phyloP scores from a whole-genome alignment of 2,888 invertebrate species.

The Piscicola geometra region DNA sequence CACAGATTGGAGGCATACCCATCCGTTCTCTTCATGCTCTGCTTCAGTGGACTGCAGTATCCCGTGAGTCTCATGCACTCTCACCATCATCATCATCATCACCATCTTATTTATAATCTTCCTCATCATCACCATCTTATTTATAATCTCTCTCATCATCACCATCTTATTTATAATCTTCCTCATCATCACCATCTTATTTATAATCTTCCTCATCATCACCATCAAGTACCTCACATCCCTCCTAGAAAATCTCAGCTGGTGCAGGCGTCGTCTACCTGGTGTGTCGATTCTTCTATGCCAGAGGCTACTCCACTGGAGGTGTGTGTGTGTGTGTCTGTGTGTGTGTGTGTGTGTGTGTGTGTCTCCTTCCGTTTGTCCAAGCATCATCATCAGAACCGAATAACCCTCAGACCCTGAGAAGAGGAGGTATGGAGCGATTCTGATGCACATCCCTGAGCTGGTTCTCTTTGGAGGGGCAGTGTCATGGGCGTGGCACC shows the following conservation, averaged over 20 bases:
- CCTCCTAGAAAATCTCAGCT: conserved; percentile 37
- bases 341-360: not conserved
- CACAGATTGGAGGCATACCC: conserved; percentile 52
- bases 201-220: too few relatives aligned
- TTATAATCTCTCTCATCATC: too few relatives aligned
- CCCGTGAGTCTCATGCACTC: conserved; percentile 55
- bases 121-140: not conserved
- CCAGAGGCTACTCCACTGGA: conserved; percentile 58
- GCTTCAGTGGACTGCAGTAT: conserved; percentile 57
- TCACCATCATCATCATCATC: not conserved
- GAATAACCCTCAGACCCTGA: conserved; percentile 53
- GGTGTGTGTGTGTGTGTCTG: conserved; percentile 47
- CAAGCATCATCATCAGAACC: conserved; percentile 2
- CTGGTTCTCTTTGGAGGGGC: conserved; percentile 47
- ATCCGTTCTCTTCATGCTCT: conserved; percentile 53
- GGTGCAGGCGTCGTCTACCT: conserved; percentile 44
- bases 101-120: too few relatives aligned
- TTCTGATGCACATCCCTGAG: conserved; percentile 51
- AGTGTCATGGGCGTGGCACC: conserved; percentile 38
- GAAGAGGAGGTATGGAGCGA: conserved; percentile 49
- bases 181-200: too few relatives aligned
- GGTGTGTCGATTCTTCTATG: conserved; percentile 56
- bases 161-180: too few relatives aligned
- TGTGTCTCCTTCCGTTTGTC: not conserved
- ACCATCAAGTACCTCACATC: too few relatives aligned